A percentile compares a stretch with the other conserved stretches of the same genome.
phyloP scores from a whole-genome alignment of 2,888 invertebrate species.

The Luperina testacea region DNA sequence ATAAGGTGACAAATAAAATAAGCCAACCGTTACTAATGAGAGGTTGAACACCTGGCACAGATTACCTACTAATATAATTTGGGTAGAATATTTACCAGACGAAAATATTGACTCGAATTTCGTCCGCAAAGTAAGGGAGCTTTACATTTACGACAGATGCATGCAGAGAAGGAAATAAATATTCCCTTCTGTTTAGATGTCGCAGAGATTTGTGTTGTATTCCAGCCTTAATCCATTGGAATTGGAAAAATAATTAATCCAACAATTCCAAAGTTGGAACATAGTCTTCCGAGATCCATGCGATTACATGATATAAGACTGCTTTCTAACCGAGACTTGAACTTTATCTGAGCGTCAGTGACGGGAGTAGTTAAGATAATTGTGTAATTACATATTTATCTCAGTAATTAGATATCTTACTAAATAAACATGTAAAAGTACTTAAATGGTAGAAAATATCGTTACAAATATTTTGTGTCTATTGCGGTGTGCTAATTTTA shows the following conservation, averaged over 20 bases:
- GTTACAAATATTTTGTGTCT: slow-evolving; percentile 33
- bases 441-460: slow-evolving; percentile 44
- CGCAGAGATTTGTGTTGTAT: slow-evolving; percentile 57
- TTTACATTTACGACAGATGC: slow-evolving; percentile 27
- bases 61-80: slow-evolving; percentile 46
- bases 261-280: slow-evolving; percentile 66
- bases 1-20: slow-evolving; percentile 57
- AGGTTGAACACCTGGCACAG: slow-evolving; percentile 45
- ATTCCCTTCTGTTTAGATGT: slow-evolving; percentile 41
- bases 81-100: slow-evolving; percentile 27
- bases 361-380: slow-evolving; percentile 48
- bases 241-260: slow-evolving; percentile 78
- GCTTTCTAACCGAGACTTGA: slow-evolving; percentile 38
- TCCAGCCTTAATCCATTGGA: slow-evolving; percentile 71
- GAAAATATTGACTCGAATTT: slow-evolving; percentile 26
- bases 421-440: slow-evolving; percentile 30
- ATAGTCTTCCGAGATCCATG: slow-evolving; percentile 47
- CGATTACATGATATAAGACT: slow-evolving; percentile 44
- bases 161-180: slow-evolving; percentile 44
- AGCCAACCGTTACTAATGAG: slow-evolving; percentile 55
- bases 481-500: slow-evolving; percentile 36
- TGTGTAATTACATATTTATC: slow-evolving; percentile 46
- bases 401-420: slow-evolving; percentile 30
- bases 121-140: not conserved
- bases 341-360: slow-evolving; percentile 25